Conservation (phyloP, 2,797 vertebrate species). For the Falco peregrinus region DNA sequence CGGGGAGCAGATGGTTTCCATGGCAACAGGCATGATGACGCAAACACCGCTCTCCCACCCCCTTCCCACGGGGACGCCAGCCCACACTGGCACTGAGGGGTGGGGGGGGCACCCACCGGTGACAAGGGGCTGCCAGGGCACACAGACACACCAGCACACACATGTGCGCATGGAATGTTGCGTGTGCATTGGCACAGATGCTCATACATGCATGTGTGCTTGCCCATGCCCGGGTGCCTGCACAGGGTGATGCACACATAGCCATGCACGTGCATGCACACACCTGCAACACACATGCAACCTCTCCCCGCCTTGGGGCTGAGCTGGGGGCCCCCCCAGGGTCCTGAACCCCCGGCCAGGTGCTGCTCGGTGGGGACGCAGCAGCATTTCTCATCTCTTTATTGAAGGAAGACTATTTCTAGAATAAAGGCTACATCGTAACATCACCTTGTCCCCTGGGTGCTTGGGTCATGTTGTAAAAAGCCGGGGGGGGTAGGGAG, state of each 20-base stretch:
- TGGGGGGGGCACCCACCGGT: not conserved
- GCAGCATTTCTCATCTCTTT: conserved; percentile 85
- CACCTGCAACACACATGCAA: rapidly evolving
- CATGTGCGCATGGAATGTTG: not conserved
- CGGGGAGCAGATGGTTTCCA: conserved; percentile 64
- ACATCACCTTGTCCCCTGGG: conserved; percentile 2
- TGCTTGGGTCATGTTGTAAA: conserved; percentile 52
- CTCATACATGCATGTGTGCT: rapidly evolving
- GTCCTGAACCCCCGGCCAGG: not conserved
- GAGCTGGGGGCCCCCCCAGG: not conserved
- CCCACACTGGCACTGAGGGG: not conserved
- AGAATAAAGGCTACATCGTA: conserved; percentile 86
- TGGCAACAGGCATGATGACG: conserved; percentile 64
- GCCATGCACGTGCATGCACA: too few species aligned
- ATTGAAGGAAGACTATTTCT: conserved; percentile 94
- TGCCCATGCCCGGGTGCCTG: too few species aligned
- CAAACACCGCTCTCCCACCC: conserved; percentile 25
- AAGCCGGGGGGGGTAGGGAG: conserved; percentile 78
- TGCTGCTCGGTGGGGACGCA: not conserved
- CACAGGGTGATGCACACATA: too few species aligned
- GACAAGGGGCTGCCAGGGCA: not conserved
- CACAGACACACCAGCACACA: not conserved
- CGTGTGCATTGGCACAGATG: rapidly evolving
- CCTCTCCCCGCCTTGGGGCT: too few species aligned
- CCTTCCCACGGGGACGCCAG: not conserved